phyloP scores from a whole-genome alignment of 2,797 vertebrate species.

The Neopelma chrysocephalum region DNA sequence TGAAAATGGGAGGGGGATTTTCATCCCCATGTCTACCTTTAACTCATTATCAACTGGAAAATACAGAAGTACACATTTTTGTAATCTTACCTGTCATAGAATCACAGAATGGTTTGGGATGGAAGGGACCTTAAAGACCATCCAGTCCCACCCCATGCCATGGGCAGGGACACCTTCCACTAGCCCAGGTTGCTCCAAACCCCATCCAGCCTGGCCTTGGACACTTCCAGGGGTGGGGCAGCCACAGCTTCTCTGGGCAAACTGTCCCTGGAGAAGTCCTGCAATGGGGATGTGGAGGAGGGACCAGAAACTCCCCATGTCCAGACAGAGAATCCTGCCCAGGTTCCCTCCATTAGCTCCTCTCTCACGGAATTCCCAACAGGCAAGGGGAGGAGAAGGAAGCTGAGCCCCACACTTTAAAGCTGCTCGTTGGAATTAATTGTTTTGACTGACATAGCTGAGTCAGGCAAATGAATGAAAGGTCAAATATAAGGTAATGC shows the following conservation, averaged over 20 bases:
- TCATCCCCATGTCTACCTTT: background rate
- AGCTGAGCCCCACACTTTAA: conserved; percentile 1
- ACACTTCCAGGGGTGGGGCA: background rate
- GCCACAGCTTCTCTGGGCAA: background rate
- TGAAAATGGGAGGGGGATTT: background rate
- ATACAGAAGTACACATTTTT: background rate
- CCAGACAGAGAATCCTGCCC: background rate
- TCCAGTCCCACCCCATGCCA: background rate
- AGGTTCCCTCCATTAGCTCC: background rate
- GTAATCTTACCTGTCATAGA: background rate
- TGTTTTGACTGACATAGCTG: conserved; percentile 42
- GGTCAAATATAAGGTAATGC: conserved; percentile 54
- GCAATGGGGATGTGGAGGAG: background rate
- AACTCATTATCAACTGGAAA: background rate
- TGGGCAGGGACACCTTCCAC: background rate
- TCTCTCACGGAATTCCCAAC: background rate
- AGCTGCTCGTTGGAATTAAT: conserved; percentile 1
- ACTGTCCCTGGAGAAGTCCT: fast-evolving
- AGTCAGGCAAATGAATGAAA: conserved; percentile 53
- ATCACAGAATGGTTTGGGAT: background rate
- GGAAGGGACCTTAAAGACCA: background rate
- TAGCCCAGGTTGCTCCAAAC: background rate
- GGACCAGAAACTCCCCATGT: background rate
- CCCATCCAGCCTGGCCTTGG: fast-evolving
- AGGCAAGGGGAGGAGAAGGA: background rate